Conservation (phyloP, 2,888 invertebrate genomes). For the Sinodicranocentrus sp. region DNA sequence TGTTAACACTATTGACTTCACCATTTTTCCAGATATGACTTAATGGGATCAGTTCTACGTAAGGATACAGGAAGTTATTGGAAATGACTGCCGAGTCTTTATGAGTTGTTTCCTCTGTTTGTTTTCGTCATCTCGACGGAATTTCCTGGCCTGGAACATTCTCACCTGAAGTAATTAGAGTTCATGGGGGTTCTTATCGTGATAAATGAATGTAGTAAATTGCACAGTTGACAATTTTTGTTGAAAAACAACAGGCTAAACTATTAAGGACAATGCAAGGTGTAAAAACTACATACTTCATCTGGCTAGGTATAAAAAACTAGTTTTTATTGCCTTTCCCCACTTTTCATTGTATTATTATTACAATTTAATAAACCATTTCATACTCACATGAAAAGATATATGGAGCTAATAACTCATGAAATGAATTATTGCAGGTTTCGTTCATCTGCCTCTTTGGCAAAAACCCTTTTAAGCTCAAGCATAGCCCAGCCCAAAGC, state of each 20-base stretch:
- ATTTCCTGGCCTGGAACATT: too few species aligned
- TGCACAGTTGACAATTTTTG: not conserved
- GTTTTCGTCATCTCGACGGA: not conserved
- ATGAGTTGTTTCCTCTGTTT: constrained; percentile 31
- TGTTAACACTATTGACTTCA: not conserved
- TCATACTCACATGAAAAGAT: not conserved
- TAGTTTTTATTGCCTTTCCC: too few species aligned
- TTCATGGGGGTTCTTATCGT: not conserved
- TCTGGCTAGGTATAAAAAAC: too few species aligned
- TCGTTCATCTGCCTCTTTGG: not conserved
- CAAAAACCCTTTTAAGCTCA: not conserved
- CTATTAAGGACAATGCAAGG: too few species aligned
- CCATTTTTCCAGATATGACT: too few species aligned
- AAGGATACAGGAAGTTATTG: constrained; percentile 36
- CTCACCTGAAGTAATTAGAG: too few species aligned
- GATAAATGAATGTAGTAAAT: not conserved
- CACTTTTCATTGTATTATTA: not conserved
- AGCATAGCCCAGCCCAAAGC: not conserved
- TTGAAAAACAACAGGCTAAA: too few species aligned
- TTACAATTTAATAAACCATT: not conserved
- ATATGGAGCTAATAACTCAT: constrained; percentile 13
- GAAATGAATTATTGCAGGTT: constrained; percentile 5
- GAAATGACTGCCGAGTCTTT: not conserved
- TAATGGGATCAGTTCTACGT: not conserved
- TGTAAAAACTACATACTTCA: too few species aligned